Percentiles rank a stretch among this genome's conserved stretches.
Conservation (phyloP, 1,140 invertebrate species). For the Battus philenor region DNA sequence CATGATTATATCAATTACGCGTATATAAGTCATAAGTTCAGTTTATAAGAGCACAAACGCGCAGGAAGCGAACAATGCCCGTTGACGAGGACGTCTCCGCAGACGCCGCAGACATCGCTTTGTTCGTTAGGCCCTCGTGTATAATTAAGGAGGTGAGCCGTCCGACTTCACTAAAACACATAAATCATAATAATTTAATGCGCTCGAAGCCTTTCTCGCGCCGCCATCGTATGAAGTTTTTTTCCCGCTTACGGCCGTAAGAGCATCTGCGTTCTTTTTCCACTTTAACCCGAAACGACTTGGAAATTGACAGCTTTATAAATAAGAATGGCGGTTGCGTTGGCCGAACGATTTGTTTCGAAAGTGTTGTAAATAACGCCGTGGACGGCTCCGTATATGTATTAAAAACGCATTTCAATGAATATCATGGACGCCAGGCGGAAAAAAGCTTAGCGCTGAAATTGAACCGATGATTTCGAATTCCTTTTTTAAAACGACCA, state of each 20-base stretch:
- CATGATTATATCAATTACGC: too few species aligned
- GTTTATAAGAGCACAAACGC: too few species aligned
- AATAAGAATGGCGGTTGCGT: constrained; percentile 39
- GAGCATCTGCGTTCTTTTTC: constrained; percentile 56
- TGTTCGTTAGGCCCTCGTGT: constrained; percentile 63
- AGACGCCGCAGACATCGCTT: constrained; percentile 36
- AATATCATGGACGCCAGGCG: neutral
- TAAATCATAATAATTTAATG: constrained; percentile 75
- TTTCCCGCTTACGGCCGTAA: constrained; percentile 48
- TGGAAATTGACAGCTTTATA: constrained; percentile 68
- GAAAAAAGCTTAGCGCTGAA: neutral
- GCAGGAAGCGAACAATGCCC: neutral
- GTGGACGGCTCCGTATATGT: neutral
- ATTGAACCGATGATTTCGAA: neutral
- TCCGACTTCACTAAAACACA: constrained; percentile 58
- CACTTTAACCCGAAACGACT: constrained; percentile 51
- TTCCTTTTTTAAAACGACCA: neutral
- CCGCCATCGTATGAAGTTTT: constrained; percentile 37
- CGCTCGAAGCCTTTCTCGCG: constrained; percentile 44
- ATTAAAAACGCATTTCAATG: constrained; percentile 9
- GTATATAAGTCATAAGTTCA: too few species aligned
- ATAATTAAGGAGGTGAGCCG: constrained; percentile 61
- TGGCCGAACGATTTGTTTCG: constrained; percentile 30
- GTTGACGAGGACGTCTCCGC: constrained; percentile 16
- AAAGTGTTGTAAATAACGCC: constrained; percentile 33